A percentile compares a stretch with the other conserved stretches of the same genome.
Conservation (phyloP, 1,140 invertebrate genomes). For the Melitaea cinxia region DNA sequence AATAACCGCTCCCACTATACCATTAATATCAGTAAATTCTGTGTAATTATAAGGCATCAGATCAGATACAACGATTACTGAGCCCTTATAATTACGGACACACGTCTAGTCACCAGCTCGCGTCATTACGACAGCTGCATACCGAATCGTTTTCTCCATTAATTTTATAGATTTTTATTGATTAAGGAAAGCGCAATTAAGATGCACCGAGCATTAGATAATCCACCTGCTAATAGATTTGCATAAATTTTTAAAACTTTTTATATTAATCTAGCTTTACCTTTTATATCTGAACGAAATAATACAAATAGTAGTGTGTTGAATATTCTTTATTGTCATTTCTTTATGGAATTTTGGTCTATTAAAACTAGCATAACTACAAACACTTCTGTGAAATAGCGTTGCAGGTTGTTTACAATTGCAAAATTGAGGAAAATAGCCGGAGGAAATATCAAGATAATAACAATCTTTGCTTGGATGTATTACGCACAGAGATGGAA, state of each 20-base stretch:
- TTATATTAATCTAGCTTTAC: neutral
- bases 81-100: conserved; percentile 20
- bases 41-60: conserved; percentile 16
- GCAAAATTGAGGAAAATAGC: conserved; percentile 52
- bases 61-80: conserved; percentile 15
- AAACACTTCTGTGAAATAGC: conserved; percentile 43
- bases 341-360: neutral
- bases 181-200: neutral
- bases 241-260: neutral
- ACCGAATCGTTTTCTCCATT: neutral
- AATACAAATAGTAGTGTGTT: too few relatives aligned
- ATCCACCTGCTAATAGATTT: neutral
- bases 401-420: conserved; percentile 44
- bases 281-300: too few relatives aligned
- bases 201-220: neutral
- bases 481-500: conserved; percentile 35
- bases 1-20: neutral
- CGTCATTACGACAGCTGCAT: conserved; percentile 6
- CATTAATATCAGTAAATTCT: conserved; percentile 13
- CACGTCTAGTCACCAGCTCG: conserved; percentile 17
- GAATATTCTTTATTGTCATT: too few relatives aligned
- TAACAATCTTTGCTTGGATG: conserved; percentile 31
- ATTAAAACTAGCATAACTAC: conserved; percentile 36
- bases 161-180: neutral
- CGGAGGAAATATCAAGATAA: conserved; percentile 34